Base-by-base conservation (phyloP, 2,113 vertebrate species). In the Plotosus lineatus region DNA sequence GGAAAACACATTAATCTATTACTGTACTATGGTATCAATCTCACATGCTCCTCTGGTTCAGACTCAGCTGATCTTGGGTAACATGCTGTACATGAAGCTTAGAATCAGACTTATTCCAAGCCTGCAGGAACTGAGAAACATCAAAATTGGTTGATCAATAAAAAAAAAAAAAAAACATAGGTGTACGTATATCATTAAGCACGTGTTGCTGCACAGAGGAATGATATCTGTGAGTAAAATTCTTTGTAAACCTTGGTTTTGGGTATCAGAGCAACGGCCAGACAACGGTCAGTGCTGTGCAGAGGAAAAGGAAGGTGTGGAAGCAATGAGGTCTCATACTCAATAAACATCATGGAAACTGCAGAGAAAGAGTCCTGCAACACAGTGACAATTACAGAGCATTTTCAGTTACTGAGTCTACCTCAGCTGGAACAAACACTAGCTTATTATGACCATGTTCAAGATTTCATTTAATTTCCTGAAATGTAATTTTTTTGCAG, bases 141-240 rank as follows among this genome's bases (percentile, higher is more conserved):
- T 3, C n/a, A 68, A n/a, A 74, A 40, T 15, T 63, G 19, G 55
- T 21, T 46, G 5, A 75, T 28, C 58, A 42, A 58, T 21, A 55
- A 46, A 55, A n/a, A n/a, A n/a, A n/a, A n/a, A n/a, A n/a, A n/a
- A n/a, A n/a, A n/a, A n/a, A n/a, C n/a, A 60, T 23, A 73, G 23
- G 33, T n/a, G 36, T 23, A 21, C 19, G 5, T 61, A 26, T 36
- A 69, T 31, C 19, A 36, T 44, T n/a, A 36, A 53, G 21, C 38
- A 8, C 21, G 56, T 5, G 19, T 21, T 36, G 3, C 38, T 77
- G 42, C 56, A 36, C 14, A 7, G 28, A 74, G 23, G 50, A 33
- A 61, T 85, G 50, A n/a, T 69, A 98, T 97, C 96, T 97, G 92
- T 77, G 95, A 94, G 86, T 96, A 98, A 89, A 98, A 97, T 74